Percentiles rank a stretch among this genome's conserved stretches.
Conservation (phyloP, 2,797 vertebrate species). For the Oryzias sinensis region DNA sequence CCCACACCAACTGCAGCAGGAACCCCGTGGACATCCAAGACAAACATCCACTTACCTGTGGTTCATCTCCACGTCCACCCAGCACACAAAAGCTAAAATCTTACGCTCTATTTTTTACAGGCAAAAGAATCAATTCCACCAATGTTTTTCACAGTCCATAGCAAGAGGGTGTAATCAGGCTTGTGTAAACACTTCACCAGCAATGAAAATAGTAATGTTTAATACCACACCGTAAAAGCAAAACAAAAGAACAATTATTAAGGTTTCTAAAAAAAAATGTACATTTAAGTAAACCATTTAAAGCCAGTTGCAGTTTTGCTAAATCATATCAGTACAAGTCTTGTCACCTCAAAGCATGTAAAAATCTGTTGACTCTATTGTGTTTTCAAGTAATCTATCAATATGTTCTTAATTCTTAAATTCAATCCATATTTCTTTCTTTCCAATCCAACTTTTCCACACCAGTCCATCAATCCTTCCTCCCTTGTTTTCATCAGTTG, state of each 20-base stretch:
- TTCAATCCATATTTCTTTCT: too few relatives aligned
- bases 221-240: neutral
- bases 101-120: slow-evolving; percentile 56
- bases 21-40: slow-evolving; percentile 60
- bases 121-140: slow-evolving; percentile 49
- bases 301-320: neutral
- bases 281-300: neutral
- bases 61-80: slow-evolving; percentile 50
- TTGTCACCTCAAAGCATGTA: too few relatives aligned
- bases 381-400: too few relatives aligned
- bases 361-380: too few relatives aligned
- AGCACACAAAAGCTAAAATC: slow-evolving; percentile 45
- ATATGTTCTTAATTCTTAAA: too few relatives aligned
- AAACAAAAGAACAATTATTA: too few relatives aligned
- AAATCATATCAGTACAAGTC: too few relatives aligned
- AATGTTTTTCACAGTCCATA: slow-evolving; percentile 23
- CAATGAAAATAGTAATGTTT: slow-evolving; percentile 3
- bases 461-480: too few relatives aligned
- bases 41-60: slow-evolving; percentile 60
- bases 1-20: slow-evolving; percentile 51
- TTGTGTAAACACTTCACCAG: slow-evolving; percentile 41
- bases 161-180: slow-evolving; percentile 27
- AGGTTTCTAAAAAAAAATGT: too few relatives aligned
- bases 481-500: too few relatives aligned
- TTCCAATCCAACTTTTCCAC: too few relatives aligned